phyloP scores from a whole-genome alignment of 2,113 vertebrate species.

The Centropus bengalensis region DNA sequence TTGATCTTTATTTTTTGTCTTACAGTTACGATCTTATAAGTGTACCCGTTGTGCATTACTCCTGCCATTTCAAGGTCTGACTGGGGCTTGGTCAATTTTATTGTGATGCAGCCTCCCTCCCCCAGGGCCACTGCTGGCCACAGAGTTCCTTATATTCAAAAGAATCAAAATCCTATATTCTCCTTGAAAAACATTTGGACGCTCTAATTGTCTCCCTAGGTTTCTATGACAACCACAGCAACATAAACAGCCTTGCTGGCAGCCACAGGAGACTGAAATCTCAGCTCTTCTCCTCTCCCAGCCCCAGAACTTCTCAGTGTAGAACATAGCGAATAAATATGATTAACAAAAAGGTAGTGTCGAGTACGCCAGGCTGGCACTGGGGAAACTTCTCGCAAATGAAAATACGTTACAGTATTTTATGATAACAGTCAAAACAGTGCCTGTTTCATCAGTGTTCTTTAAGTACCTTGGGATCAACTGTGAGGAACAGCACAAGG shows the following conservation, averaged over 20 bases:
- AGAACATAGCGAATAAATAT: neutral
- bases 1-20: neutral
- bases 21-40: neutral
- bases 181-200: slow-evolving; percentile 38
- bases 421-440: neutral
- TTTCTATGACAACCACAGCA: slow-evolving; percentile 62
- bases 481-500: neutral
- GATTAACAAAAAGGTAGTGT: neutral
- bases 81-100: neutral
- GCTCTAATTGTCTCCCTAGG: slow-evolving; percentile 40
- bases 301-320: neutral
- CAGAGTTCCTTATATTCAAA: neutral
- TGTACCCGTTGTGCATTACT: accelerated
- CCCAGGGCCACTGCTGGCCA: neutral
- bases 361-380: neutral
- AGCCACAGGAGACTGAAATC: slow-evolving; percentile 40
- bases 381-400: neutral
- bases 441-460: neutral
- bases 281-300: neutral
- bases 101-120: accelerated
- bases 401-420: neutral
- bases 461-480: neutral
- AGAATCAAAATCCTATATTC: neutral
- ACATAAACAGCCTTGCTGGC: slow-evolving; percentile 55
- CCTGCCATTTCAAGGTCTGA: neutral